These are phyloP conservation scores for Meghimatium bilineatum DNA, from an alignment of 2,888 invertebrate genomes.

Conservation along the genomic window DNA sequence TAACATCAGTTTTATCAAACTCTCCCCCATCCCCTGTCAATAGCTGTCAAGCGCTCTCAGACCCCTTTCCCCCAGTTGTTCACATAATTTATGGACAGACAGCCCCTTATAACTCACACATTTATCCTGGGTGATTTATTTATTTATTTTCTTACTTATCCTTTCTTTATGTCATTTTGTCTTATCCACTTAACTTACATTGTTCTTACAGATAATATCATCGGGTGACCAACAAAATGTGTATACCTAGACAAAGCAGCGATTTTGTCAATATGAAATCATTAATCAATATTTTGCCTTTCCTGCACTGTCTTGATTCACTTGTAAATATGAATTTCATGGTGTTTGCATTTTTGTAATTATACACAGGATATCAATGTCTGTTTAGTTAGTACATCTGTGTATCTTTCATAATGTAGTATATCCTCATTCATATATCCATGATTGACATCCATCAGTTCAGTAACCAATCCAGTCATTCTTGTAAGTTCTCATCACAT, in stretches of 20 bases:
- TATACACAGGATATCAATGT: constrained; percentile 18
- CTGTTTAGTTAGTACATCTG: constrained; percentile 28
- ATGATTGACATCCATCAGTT: constrained; percentile 4
- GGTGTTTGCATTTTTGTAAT: not conserved
- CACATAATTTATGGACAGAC: too few species aligned
- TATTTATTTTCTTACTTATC: too few species aligned
- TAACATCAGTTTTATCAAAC: too few species aligned
- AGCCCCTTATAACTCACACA: too few species aligned
- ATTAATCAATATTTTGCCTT: constrained; percentile 11
- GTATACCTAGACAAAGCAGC: not conserved
- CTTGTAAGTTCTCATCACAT: not conserved
- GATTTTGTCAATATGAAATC: not conserved
- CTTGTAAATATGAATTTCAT: constrained; percentile 6
- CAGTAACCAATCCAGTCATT: not conserved
- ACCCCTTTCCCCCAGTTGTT: too few species aligned
- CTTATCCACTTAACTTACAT: too few species aligned
- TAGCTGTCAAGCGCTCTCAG: too few species aligned
- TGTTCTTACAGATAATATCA: too few species aligned
- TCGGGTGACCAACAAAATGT: not conserved
- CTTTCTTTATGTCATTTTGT: too few species aligned
- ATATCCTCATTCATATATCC: not conserved
- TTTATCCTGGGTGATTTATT: not conserved
- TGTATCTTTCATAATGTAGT: constrained; percentile 23
- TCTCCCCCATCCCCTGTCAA: too few species aligned
- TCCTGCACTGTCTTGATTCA: not conserved